Conservation (phyloP, 1,140 invertebrate species). For the Zaprionus africanus region DNA sequence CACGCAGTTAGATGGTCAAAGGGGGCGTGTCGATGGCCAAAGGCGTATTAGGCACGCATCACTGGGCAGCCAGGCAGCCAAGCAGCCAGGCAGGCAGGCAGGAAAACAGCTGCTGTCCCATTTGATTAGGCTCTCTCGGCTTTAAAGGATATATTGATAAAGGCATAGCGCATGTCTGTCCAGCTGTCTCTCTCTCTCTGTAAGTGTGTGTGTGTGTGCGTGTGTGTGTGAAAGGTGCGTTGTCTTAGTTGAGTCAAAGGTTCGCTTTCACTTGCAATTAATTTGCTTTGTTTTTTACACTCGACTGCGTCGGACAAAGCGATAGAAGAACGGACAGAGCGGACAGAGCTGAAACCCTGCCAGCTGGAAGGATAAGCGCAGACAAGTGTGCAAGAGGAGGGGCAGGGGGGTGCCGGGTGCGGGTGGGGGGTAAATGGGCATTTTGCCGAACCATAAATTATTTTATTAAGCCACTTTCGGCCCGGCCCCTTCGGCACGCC, state of each 20-base stretch:
- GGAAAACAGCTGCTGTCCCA: slow-evolving; percentile 66
- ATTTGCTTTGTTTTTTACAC: slow-evolving; percentile 81
- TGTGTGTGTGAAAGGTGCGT: slow-evolving; percentile 58
- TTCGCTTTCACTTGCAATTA: slow-evolving; percentile 82
- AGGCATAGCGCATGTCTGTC: slow-evolving; percentile 59
- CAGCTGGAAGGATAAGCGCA: slow-evolving; percentile 14
- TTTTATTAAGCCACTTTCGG: slow-evolving; percentile 81
- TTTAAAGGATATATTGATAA: slow-evolving; percentile 78
- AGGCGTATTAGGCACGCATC: slow-evolving; percentile 76
- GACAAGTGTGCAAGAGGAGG: background rate
- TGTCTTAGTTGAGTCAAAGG: slow-evolving; percentile 68
- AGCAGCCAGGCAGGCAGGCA: slow-evolving; percentile 8
- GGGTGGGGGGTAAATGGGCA: slow-evolving; percentile 57
- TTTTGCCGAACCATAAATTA: slow-evolving; percentile 74
- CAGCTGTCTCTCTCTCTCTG: background rate
- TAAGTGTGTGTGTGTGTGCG: slow-evolving; percentile 2
- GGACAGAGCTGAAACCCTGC: slow-evolving; percentile 9
- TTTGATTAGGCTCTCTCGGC: slow-evolving; percentile 72
- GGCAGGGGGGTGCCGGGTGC: background rate
- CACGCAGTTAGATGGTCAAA: slow-evolving; percentile 62
- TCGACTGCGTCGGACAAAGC: slow-evolving; percentile 52
- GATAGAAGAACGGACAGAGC: slow-evolving; percentile 4
- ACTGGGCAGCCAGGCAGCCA: slow-evolving; percentile 30
- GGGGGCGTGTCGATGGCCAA: slow-evolving; percentile 62
- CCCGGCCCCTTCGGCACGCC: slow-evolving; percentile 62